Base-by-base conservation (phyloP, 2,888 invertebrate species). In the Odontocerum albicorne region DNA sequence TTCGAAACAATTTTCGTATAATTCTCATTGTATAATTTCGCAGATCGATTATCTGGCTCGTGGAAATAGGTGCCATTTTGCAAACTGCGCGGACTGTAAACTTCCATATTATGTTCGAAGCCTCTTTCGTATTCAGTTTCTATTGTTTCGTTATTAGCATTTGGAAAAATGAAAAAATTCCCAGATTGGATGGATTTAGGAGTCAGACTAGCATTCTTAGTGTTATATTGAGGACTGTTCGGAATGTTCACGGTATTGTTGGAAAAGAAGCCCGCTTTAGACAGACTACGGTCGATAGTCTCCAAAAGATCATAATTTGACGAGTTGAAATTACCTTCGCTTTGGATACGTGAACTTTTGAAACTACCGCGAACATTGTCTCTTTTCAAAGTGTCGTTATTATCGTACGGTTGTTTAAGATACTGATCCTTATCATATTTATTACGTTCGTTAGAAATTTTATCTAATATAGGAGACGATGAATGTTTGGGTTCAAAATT, bases 1-100 rank as follows among this genome's bases (percentile, higher is more conserved):
- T 73, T 72, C 6, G 72, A 72, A 33, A 73, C 21, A 4, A 35
- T 40, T 27, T 52, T 35, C 15, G 8, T n/a, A n/a, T n/a, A 31
- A 39, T 38, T 45, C 10, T 32, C 31, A 19, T 36, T 20, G 19
- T 53, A 46, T 22, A 36, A 21, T n/a, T 54, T 19, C 10, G 16
- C 8, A 17, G 17, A 42, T 35, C 46, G 21, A 8, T 38, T 43
- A 12, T 31, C 45, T 3, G 45, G 19, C 3, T 38, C 47, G 27
- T 51, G 40, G 21, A 42, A 51, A 27, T 36, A 47, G 4, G 43
- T 35, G 7, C 33, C 52, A 33, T 38, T 57, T 33, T 57, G 45
- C 13, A 57, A 44, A 33, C 52, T 53, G 17, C 51, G 52, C 3
- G 53, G 57, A 35, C 56, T 57, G 27, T 51, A 44, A 2, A 44